phyloP scores from a whole-genome alignment of 2,888 invertebrate species.

The Podabrus alpinus region DNA sequence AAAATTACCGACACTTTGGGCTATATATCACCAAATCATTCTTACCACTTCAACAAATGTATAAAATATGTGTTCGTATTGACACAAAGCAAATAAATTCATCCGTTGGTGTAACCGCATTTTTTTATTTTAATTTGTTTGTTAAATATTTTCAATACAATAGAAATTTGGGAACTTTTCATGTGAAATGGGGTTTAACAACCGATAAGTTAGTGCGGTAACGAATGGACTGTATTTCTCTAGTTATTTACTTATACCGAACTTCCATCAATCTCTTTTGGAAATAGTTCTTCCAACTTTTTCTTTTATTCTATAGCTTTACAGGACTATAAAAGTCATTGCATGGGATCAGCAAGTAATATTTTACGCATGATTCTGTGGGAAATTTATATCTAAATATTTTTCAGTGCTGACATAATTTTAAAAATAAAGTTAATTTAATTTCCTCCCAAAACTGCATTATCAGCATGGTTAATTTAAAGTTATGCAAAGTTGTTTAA shows the following conservation, averaged over 20 bases:
- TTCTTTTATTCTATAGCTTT: not conserved
- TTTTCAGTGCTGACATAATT: too few species aligned
- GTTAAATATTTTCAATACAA: not conserved
- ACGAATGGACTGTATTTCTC: not conserved
- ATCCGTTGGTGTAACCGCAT: too few species aligned
- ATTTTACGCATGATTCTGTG: not conserved
- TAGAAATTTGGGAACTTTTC: not conserved
- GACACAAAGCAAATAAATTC: too few species aligned
- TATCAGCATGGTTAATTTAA: not conserved
- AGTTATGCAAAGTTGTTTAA: not conserved
- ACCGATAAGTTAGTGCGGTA: not conserved
- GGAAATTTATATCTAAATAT: not conserved
- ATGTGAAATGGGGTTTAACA: not conserved
- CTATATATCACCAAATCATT: not conserved
- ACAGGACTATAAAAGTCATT: not conserved
- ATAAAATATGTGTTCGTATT: not conserved
- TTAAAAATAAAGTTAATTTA: too few species aligned
- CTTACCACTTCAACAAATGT: not conserved
- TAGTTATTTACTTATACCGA: not conserved
- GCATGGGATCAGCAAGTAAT: not conserved
- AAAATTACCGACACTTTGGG: not conserved
- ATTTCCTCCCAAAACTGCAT: too few species aligned
- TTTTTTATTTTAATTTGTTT: too few species aligned
- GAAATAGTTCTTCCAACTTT: not conserved
- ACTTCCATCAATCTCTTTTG: not conserved